phyloP scores from a whole-genome alignment of 2,888 invertebrate species.

The Nomada fucata region DNA sequence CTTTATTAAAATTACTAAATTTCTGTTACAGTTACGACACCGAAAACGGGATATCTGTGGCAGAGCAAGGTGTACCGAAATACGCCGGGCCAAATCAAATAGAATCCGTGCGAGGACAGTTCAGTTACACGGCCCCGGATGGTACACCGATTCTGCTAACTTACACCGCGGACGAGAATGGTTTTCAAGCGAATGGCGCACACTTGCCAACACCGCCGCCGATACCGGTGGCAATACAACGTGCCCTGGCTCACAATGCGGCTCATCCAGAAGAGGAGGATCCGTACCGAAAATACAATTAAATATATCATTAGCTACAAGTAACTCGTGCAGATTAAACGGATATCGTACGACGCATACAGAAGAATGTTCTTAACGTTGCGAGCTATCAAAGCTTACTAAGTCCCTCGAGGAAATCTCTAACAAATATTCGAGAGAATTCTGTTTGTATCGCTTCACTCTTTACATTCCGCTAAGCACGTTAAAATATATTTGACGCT shows the following conservation, averaged over 20 bases:
- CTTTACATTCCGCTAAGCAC: background rate
- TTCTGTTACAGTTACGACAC: slow-evolving; percentile 85
- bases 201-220: slow-evolving; percentile 94
- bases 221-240: slow-evolving; percentile 90
- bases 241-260: slow-evolving; percentile 87
- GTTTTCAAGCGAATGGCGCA: slow-evolving; percentile 89
- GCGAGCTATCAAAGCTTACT: background rate
- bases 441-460: background rate
- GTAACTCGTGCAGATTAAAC: slow-evolving; percentile 4
- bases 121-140: slow-evolving; percentile 89
- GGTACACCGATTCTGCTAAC: slow-evolving; percentile 87
- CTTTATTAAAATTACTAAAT: too few species aligned
- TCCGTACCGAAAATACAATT: slow-evolving; percentile 77
- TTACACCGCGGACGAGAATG: slow-evolving; percentile 90
- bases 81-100: slow-evolving; percentile 85
- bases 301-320: background rate
- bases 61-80: slow-evolving; percentile 86
- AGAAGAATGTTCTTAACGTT: background rate
- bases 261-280: slow-evolving; percentile 84
- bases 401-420: too few species aligned
- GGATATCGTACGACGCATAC: slow-evolving; percentile 22
- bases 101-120: slow-evolving; percentile 86
- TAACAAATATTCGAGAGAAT: background rate
- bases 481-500: too few species aligned
- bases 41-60: slow-evolving; percentile 87